These are phyloP conservation scores for Drosophila neotestacea DNA, from an alignment of 2,888 invertebrate species.

Conservation along the genomic window DNA sequence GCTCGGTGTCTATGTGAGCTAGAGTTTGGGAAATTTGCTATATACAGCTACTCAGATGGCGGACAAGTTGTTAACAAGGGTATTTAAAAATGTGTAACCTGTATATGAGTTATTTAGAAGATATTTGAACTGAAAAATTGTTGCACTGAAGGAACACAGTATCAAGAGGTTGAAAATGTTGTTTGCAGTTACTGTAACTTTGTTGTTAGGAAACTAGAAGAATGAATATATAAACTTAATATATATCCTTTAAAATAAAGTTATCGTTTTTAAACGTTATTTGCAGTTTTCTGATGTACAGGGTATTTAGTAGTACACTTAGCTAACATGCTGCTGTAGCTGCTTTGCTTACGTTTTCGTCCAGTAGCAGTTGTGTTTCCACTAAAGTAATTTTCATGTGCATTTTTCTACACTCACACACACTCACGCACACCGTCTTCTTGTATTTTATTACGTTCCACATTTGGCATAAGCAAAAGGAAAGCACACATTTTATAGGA, in stretches of 20 bases:
- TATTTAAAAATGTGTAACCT: background rate
- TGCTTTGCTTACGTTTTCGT: background rate
- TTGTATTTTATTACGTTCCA: conserved; percentile 17
- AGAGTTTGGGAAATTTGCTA: background rate
- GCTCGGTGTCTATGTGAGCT: background rate
- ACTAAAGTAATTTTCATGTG: background rate
- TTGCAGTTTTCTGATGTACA: background rate
- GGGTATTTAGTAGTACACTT: background rate
- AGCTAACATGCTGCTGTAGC: background rate
- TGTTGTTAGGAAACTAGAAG: background rate
- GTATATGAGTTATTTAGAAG: no score
- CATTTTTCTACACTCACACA: background rate
- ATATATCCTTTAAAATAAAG: background rate
- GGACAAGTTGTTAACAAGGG: background rate
- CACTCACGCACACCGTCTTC: background rate
- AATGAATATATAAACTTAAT: background rate
- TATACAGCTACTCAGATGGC: background rate
- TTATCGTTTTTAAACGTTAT: background rate
- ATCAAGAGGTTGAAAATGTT: no score
- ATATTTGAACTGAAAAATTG: background rate
- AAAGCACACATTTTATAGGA: conserved; percentile 42
- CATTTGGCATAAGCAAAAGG: conserved; percentile 23
- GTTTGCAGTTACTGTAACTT: background rate
- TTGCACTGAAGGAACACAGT: no score
- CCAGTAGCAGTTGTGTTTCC: background rate